Evolutionary conservation across 1,140 invertebrate species (phyloP).

Genomic region (Tribolium madens): DNA sequence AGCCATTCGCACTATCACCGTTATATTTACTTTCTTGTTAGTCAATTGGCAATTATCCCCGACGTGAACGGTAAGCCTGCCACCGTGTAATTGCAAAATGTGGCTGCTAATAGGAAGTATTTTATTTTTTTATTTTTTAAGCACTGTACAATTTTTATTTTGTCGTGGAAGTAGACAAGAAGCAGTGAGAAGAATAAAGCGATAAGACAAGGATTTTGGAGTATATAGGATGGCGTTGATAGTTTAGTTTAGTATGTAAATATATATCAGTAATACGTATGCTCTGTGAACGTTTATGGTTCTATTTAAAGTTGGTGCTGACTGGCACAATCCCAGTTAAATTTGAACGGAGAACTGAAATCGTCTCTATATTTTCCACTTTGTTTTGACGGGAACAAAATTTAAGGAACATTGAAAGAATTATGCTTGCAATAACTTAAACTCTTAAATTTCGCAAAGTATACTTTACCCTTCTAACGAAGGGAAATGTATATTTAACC

Average conservation of each 20-base stretch:
- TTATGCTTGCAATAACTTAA: conserved; percentile 36
- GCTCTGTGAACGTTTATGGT: conserved; percentile 36
- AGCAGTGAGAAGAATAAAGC: not conserved
- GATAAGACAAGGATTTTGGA: not conserved
- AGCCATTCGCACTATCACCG: not conserved
- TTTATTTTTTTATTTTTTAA: too few species aligned
- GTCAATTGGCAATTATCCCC: not conserved
- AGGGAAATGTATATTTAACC: conserved; percentile 19
- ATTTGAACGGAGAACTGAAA: conserved; percentile 31
- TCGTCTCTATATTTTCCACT: conserved; percentile 38
- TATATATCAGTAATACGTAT: conserved; percentile 33
- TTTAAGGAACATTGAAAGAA: conserved; percentile 38
- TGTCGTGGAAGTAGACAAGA: not conserved
- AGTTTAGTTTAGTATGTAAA: conserved; percentile 34
- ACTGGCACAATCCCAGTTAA: conserved; percentile 36
- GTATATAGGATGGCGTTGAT: conserved; percentile 2
- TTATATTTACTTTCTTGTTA: not conserved
- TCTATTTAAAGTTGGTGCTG: conserved; percentile 26
- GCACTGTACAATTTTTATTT: not conserved
- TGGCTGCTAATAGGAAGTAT: not conserved
- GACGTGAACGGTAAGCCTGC: not conserved
- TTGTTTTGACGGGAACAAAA: conserved; percentile 18
- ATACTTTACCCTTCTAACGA: conserved; percentile 3
- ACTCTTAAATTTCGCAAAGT: conserved; percentile 8
- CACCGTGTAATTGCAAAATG: not conserved